phyloP scores from a whole-genome alignment of 2,113 vertebrate species.

The Myanophis thanlyinensis region DNA sequence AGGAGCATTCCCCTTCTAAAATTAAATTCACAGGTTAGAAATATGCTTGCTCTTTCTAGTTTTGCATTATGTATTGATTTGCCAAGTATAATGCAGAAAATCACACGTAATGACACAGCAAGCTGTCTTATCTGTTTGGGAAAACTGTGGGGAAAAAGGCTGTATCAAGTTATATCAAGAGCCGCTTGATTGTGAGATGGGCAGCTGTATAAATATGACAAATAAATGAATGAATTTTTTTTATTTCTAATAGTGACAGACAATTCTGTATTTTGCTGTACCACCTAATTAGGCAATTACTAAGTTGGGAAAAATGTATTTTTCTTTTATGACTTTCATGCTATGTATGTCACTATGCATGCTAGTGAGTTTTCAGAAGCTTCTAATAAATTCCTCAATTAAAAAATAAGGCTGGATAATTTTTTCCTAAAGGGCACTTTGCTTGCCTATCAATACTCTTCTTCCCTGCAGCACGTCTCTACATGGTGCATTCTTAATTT shows the following conservation, averaged over 20 bases:
- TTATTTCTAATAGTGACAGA: not conserved
- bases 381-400: not conserved
- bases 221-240: not conserved
- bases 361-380: not conserved
- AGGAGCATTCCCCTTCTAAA: not conserved
- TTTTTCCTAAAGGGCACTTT: not conserved
- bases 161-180: not conserved
- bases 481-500: not conserved
- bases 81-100: not conserved
- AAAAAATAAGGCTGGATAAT: not conserved
- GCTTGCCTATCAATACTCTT: not conserved
- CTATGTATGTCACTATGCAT: not conserved
- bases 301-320: not conserved
- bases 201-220: not conserved
- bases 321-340: not conserved
- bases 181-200: not conserved
- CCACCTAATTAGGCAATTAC: not conserved
- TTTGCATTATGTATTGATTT: not conserved
- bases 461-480: not conserved
- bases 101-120: not conserved
- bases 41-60: not conserved
- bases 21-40: not conserved
- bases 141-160: not conserved
- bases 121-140: not conserved
- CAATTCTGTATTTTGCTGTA: not conserved